Percentiles rank a stretch among this genome's conserved stretches.
These are phyloP conservation scores for Theristicus caerulescens DNA, from an alignment of 2,113 vertebrate species.

Conservation along the genomic window DNA sequence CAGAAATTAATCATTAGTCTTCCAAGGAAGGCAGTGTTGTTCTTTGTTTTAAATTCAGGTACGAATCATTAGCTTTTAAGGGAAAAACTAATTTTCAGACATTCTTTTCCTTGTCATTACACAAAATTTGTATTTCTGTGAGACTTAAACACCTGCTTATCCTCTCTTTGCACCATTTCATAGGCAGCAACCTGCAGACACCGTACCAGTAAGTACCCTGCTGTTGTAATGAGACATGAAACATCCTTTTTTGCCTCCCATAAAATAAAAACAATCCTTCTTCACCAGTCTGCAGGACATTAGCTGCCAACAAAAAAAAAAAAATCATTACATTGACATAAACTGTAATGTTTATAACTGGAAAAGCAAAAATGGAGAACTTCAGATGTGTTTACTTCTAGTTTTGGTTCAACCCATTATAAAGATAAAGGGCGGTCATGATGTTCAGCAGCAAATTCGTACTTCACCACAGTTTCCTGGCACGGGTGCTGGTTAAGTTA, in stretches of 20 bases:
- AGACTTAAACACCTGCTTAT: background rate
- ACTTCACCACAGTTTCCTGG: slow-evolving; percentile 36
- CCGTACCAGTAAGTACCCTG: background rate
- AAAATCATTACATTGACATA: background rate
- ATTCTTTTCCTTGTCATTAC: background rate
- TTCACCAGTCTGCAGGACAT: background rate
- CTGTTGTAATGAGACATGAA: background rate
- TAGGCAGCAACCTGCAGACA: background rate
- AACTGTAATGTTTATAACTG: background rate
- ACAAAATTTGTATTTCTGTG: background rate
- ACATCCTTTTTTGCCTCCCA: background rate
- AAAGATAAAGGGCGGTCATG: background rate
- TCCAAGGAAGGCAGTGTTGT: background rate
- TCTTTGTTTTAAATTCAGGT: background rate
- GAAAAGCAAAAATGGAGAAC: background rate
- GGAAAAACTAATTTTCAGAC: background rate
- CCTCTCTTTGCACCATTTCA: background rate
- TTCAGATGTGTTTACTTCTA: background rate
- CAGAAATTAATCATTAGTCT: background rate
- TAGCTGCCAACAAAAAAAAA: background rate
- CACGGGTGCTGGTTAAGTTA: background rate
- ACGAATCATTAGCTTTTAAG: background rate
- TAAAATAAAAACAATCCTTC: background rate
- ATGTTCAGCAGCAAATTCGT: background rate
- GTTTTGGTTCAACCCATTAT: background rate